These are phyloP conservation scores for Drosophila quinaria DNA, from an alignment of 2,888 invertebrate species.

Conservation along the genomic window DNA sequence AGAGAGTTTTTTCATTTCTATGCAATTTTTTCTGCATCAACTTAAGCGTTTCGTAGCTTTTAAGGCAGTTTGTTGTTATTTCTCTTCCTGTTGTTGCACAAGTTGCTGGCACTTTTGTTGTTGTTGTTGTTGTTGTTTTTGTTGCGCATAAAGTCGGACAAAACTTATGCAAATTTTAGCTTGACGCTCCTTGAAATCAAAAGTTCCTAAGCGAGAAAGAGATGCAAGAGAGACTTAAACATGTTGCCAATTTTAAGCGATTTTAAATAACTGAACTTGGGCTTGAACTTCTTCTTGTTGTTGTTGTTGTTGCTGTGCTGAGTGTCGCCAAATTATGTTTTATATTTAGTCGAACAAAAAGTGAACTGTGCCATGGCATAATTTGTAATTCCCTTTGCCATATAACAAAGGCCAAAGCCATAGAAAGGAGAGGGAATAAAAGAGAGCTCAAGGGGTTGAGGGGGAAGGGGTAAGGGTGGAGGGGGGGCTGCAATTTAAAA, in stretches of 20 bases:
- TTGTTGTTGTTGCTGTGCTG: constrained; percentile 11
- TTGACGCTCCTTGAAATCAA: constrained; percentile 52
- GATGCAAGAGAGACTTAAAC: constrained; percentile 37
- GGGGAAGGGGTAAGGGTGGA: background rate
- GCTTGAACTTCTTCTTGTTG: constrained; percentile 7
- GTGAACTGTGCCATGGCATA: constrained; percentile 56
- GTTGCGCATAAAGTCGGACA: constrained; percentile 38
- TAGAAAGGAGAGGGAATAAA: background rate
- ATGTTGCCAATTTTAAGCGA: constrained; percentile 75
- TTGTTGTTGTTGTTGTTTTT: constrained; percentile 23
- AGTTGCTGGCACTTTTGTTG: constrained; percentile 17
- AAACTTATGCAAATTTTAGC: constrained; percentile 73
- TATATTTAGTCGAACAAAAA: constrained; percentile 55
- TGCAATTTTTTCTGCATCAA: constrained; percentile 56
- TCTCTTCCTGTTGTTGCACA: constrained; percentile 10
- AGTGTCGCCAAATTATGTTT: constrained; percentile 57
- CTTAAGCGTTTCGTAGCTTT: constrained; percentile 19
- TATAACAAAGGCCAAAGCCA: constrained; percentile 49
- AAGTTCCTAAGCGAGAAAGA: constrained; percentile 47
- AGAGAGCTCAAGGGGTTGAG: background rate
- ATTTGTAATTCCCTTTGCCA: constrained; percentile 65
- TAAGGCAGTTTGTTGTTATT: constrained; percentile 19
- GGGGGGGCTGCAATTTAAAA: constrained; percentile 56
- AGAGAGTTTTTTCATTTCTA: constrained; percentile 34
- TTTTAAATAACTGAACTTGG: constrained; percentile 63